A percentile compares a stretch with the other conserved stretches of the same genome.
Conservation (phyloP, 37 sponge, comb jelly and placozoan species). For the Geodia barretti region DNA sequence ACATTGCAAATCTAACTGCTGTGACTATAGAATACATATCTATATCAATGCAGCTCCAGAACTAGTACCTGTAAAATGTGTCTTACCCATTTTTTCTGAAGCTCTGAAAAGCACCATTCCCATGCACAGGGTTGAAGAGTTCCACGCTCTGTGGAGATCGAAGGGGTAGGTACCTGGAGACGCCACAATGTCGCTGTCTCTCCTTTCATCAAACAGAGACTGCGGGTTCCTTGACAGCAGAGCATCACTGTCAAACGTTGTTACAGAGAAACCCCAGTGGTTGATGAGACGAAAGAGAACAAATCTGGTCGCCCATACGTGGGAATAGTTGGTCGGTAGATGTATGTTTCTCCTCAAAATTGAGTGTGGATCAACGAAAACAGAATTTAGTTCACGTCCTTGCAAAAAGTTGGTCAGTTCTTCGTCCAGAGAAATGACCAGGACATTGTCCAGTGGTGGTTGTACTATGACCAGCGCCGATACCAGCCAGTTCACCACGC, state of each 20-base stretch:
- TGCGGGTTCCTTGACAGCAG: conserved; percentile 29
- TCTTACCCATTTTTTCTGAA: conserved; percentile 34
- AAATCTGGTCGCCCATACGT: conserved; percentile 33
- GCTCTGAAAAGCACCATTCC: conserved; percentile 42
- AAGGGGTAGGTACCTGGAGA: conserved; percentile 42
- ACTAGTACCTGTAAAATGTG: not conserved
- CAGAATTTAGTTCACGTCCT: conserved; percentile 4
- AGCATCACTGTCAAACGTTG: conserved; percentile 55
- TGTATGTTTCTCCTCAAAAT: not conserved
- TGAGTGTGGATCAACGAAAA: conserved; percentile 7
- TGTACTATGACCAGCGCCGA: not conserved
- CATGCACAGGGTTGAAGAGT: conserved; percentile 49
- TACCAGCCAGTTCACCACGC: conserved; percentile 51
- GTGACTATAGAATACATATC: not conserved
- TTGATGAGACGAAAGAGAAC: conserved; percentile 35
- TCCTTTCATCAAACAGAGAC: conserved; percentile 18
- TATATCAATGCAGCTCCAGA: not conserved
- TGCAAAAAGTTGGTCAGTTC: conserved; percentile 2
- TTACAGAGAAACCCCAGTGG: conserved; percentile 51
- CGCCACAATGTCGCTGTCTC: conserved; percentile 45
- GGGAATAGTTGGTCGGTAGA: conserved; percentile 2
- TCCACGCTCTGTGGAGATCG: conserved; percentile 31
- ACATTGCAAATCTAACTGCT: not conserved
- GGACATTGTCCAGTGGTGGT: conserved; percentile 29
- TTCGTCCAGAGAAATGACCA: conserved; percentile 40